Evolutionary conservation across 2,888 invertebrate species (phyloP).

Genomic region (Nemotelus pantherinus): DNA sequence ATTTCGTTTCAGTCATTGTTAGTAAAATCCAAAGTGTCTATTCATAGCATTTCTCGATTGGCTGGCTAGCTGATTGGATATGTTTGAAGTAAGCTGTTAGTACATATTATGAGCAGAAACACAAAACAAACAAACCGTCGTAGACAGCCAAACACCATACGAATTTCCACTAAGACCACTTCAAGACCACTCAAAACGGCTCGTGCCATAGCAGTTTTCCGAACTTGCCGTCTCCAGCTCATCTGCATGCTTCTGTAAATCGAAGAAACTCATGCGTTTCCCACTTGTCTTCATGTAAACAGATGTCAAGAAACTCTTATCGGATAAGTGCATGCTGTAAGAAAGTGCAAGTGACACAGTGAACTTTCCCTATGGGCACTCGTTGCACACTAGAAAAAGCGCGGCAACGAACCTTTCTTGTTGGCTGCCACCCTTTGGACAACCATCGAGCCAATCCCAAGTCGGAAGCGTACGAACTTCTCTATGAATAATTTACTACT

Average conservation of each 20-base stretch:
- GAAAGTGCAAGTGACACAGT: conserved; percentile 38
- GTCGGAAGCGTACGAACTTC: conserved; percentile 15
- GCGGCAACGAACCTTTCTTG: conserved; percentile 3
- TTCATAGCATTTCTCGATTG: conserved; percentile 25
- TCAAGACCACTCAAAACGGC: not conserved
- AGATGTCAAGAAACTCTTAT: conserved; percentile 31
- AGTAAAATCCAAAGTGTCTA: conserved; percentile 16
- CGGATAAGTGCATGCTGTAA: conserved; percentile 5
- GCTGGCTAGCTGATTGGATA: conserved; percentile 24
- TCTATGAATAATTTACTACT: conserved; percentile 39
- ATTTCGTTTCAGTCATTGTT: not conserved
- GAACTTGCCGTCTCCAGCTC: not conserved
- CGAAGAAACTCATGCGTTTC: conserved; percentile 7
- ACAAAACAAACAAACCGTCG: not conserved
- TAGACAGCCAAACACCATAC: not conserved
- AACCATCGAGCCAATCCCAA: conserved; percentile 8
- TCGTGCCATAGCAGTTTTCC: not conserved
- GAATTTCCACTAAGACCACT: not conserved
- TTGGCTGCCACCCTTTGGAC: not conserved
- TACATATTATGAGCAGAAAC: not conserved
- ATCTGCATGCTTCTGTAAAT: not conserved
- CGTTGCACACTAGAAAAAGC: not conserved
- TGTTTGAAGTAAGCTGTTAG: not conserved
- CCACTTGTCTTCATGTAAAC: conserved; percentile 18
- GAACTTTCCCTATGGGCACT: conserved; percentile 7